Conservation (phyloP, 2,888 invertebrate genomes). For the Spialia ferax region DNA sequence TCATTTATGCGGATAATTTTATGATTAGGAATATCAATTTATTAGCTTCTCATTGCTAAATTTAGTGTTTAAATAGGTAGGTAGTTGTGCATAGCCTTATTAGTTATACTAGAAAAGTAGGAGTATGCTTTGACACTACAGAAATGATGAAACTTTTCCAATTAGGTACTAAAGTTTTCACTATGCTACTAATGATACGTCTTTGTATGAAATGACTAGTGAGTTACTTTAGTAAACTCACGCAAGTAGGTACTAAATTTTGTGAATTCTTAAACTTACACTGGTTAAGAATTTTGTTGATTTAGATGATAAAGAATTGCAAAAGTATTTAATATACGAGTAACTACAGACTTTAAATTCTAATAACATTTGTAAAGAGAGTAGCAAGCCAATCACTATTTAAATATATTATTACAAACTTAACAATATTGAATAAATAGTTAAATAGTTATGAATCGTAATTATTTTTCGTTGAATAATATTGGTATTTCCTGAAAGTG, state of each 20-base stretch:
- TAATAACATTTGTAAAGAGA: background rate
- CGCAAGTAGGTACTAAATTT: too few relatives aligned
- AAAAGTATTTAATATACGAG: background rate
- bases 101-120: background rate
- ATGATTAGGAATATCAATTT: background rate
- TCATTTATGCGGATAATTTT: conserved; percentile 44
- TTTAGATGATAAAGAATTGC: background rate
- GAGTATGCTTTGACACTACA: background rate
- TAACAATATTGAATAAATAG: too few relatives aligned
- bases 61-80: background rate
- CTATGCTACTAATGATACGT: background rate
- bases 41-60: background rate
- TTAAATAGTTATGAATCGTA: background rate
- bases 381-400: background rate
- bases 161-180: background rate
- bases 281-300: background rate
- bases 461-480: background rate
- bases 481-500: too few relatives aligned
- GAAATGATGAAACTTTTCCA: background rate
- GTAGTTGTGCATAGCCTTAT: background rate
- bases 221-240: background rate
- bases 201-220: background rate
- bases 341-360: background rate
- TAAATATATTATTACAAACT: too few relatives aligned
- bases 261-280: background rate